Evolutionary conservation across 2,888 invertebrate genomes (phyloP).

Genomic region (Netelia virgata): DNA sequence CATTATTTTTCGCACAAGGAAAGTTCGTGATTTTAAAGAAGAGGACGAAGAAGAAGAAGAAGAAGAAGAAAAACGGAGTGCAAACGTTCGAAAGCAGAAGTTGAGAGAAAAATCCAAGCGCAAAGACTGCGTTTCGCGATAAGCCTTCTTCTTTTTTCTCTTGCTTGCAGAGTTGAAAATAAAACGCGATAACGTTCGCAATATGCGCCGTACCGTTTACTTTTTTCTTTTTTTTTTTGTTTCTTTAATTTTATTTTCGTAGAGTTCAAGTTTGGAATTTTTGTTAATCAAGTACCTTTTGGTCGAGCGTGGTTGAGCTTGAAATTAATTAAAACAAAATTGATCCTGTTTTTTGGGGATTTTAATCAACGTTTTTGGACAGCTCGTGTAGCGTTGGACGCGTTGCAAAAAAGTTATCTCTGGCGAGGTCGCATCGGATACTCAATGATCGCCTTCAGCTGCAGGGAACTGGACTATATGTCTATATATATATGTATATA

Average conservation of each 20-base stretch:
- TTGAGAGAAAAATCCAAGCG: too few species aligned
- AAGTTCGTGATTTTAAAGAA: too few species aligned
- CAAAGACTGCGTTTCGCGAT: too few species aligned
- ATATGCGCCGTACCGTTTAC: too few species aligned
- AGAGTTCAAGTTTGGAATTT: neutral
- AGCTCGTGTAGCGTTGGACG: neutral
- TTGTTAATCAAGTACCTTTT: neutral
- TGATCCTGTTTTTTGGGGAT: neutral
- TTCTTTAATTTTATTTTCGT: too few species aligned
- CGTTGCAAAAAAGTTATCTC: conserved; percentile 13
- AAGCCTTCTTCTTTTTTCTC: neutral
- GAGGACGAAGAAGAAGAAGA: too few species aligned
- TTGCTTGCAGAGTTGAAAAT: neutral
- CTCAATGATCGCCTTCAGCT: neutral
- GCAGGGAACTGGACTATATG: neutral
- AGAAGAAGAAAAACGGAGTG: too few species aligned
- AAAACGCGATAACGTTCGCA: neutral
- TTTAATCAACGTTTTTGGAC: conserved; percentile 3
- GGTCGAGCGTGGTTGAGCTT: neutral
- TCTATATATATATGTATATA: neutral
- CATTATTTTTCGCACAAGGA: too few species aligned
- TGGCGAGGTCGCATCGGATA: neutral
- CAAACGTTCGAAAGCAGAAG: too few species aligned
- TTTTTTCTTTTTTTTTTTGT: neutral
- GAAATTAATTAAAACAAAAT: neutral